phyloP scores from a whole-genome alignment of 2,113 vertebrate species.

The Mustelus asterias region DNA sequence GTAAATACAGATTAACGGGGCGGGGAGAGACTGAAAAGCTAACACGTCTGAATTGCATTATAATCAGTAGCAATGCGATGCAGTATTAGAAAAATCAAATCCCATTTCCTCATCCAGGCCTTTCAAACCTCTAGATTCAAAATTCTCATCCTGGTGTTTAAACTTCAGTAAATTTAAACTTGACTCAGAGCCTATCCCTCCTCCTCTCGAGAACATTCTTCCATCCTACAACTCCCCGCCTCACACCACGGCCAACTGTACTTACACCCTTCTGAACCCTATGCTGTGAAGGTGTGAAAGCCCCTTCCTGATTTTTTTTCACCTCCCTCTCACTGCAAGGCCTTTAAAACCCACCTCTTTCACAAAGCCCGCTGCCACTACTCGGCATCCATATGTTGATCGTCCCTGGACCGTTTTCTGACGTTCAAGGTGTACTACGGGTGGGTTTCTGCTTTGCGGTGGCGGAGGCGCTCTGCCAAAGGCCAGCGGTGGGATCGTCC shows the following conservation, averaged over 20 bases:
- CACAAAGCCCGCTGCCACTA: neutral
- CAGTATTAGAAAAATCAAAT: neutral
- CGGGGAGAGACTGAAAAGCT: neutral
- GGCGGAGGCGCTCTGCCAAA: too few relatives aligned
- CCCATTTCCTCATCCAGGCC: neutral
- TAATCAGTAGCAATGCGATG: neutral
- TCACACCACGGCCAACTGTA: neutral
- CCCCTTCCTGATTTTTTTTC: neutral
- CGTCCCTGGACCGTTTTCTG: neutral
- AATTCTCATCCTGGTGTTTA: neutral
- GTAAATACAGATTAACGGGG: neutral
- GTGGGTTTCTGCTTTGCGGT: neutral
- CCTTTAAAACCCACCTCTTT: neutral
- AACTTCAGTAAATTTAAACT: neutral
- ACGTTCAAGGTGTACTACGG: neutral
- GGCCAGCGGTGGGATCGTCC: too few relatives aligned
- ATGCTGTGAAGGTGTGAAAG: neutral
- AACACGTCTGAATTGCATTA: neutral
- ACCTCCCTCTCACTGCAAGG: neutral
- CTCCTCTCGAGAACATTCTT: neutral
- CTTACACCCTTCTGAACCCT: neutral
- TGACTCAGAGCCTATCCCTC: neutral
- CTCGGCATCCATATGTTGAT: neutral
- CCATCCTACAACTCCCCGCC: neutral
- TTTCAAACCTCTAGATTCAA: neutral